These are phyloP conservation scores for Andrena camellia DNA, from an alignment of 2,888 invertebrate species.

Conservation along the genomic window DNA sequence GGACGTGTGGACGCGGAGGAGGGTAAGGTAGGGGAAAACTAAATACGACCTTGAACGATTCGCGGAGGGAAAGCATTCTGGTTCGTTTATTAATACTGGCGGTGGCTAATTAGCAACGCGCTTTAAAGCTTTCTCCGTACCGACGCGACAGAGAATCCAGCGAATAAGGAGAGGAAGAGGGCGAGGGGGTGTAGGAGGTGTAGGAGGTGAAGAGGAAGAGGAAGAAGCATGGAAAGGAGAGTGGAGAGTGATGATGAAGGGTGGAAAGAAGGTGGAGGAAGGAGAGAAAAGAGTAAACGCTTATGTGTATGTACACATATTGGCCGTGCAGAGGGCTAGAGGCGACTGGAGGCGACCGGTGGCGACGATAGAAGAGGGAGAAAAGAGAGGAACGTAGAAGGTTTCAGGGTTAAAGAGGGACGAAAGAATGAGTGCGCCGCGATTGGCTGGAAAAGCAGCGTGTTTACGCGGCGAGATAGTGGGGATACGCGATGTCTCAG, in stretches of 20 bases:
- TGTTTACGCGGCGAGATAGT: conserved; percentile 73
- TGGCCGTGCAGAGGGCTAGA: not conserved
- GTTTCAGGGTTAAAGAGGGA: conserved; percentile 52
- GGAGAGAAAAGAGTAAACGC: not conserved
- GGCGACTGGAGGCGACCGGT: not conserved
- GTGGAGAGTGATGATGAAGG: not conserved
- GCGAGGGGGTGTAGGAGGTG: not conserved
- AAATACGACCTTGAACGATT: conserved; percentile 37
- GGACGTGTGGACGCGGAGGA: not conserved
- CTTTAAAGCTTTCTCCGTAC: not conserved
- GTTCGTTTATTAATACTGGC: not conserved
- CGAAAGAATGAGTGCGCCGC: conserved; percentile 42
- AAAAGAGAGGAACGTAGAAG: conserved; percentile 64
- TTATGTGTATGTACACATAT: not conserved
- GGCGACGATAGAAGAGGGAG: conserved; percentile 26
- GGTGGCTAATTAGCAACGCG: not conserved
- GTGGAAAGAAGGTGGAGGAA: not conserved
- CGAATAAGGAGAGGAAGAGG: not conserved
- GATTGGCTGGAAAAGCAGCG: conserved; percentile 69
- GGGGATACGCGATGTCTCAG: conserved; percentile 85
- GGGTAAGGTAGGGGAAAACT: not conserved
- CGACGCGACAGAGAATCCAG: not conserved
- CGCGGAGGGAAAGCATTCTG: conserved; percentile 17
- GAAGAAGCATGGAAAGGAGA: not conserved
- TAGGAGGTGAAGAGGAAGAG: not conserved